A percentile compares a stretch with the other conserved stretches of the same genome.
Evolutionary conservation across 2,888 invertebrate genomes (phyloP).

Genomic region (Candidula unifasciata): DNA sequence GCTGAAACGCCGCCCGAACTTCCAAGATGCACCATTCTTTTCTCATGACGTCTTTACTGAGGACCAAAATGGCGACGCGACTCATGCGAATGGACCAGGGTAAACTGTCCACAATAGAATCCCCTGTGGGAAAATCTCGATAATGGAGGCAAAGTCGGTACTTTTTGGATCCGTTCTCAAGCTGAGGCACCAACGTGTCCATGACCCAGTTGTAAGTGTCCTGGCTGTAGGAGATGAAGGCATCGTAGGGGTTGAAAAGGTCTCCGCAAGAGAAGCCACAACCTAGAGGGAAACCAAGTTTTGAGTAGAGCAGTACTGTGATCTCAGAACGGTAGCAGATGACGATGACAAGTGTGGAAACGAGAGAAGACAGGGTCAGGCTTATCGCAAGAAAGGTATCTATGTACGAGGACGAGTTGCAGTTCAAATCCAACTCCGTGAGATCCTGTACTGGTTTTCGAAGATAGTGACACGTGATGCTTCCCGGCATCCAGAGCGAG

Average conservation of each 20-base stretch:
- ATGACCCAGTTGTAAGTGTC: slow-evolving; percentile 89
- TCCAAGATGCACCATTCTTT: slow-evolving; percentile 56
- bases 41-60: slow-evolving; percentile 51
- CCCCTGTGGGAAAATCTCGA: slow-evolving; percentile 68
- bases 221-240: slow-evolving; percentile 90
- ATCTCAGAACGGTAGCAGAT: slow-evolving; percentile 49
- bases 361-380: slow-evolving; percentile 43
- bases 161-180: slow-evolving; percentile 82
- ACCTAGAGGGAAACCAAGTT: slow-evolving; percentile 57
- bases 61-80: slow-evolving; percentile 52
- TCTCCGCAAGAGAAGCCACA: slow-evolving; percentile 49
- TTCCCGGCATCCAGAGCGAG: slow-evolving; percentile 46
- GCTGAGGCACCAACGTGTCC: slow-evolving; percentile 88
- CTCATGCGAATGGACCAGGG: slow-evolving; percentile 51
- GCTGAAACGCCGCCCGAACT: slow-evolving; percentile 50
- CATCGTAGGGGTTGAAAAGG: slow-evolving; percentile 83
- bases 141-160: slow-evolving; percentile 79
- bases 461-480: slow-evolving; percentile 43
- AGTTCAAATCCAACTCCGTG: slow-evolving; percentile 44
- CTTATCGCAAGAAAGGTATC: slow-evolving; percentile 45
- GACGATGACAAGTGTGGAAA: slow-evolving; percentile 48
- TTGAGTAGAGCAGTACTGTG: slow-evolving; percentile 52
- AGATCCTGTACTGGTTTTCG: slow-evolving; percentile 47
- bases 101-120: slow-evolving; percentile 87
- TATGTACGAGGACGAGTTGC: slow-evolving; percentile 41